Base-by-base conservation (phyloP, 2,797 vertebrate species). In the Setipinna tenuifilis region DNA sequence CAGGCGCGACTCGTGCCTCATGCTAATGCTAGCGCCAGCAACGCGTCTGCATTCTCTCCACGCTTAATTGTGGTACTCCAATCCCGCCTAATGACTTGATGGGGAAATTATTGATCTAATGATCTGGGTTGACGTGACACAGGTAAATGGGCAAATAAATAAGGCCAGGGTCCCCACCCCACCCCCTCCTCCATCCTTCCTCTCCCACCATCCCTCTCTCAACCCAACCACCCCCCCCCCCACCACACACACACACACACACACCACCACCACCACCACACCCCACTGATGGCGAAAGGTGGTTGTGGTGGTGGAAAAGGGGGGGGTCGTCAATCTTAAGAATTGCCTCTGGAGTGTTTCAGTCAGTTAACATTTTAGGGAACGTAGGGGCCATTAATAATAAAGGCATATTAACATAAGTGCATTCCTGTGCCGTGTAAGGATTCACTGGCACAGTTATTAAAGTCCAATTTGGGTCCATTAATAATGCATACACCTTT, bases 401-500 rank as follows among this genome's bases (percentile, higher is more conserved):
- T 95, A 96, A 95, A 94, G 92, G 92, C 91, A 90, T 95, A 96
- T 96, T 96, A 96, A 95, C 95, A 96, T 96, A 96, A 96, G 94
- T 95, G 94, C 96, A 95, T 95, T 96, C 95, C 95, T 94, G 94
- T 91, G 92, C 92, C 89, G 92, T 89, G 89, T 94, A 92, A 93
- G 87, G 92, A 95, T 96, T 95, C 94, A 90, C 92, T 93, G 93
- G 93, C 95, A 94, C 93, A 95, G 95, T 96, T 96, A 96, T 96
- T 96, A 96, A 96, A 96, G 95, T 96, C 94, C 94, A 96, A 96
- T 96, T 96, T 96, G 94, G 95, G 92, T 92, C 93, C 94, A 96
- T 96, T 96, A 96, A 96, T 96, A 96, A 96, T 96, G 94, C 94
- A 96, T 95, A 94, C 94, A 95, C 95, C 95, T 96, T 95, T 95